These are phyloP conservation scores for Bombus ignitus DNA, from an alignment of 1,140 invertebrate species.

Conservation along the genomic window DNA sequence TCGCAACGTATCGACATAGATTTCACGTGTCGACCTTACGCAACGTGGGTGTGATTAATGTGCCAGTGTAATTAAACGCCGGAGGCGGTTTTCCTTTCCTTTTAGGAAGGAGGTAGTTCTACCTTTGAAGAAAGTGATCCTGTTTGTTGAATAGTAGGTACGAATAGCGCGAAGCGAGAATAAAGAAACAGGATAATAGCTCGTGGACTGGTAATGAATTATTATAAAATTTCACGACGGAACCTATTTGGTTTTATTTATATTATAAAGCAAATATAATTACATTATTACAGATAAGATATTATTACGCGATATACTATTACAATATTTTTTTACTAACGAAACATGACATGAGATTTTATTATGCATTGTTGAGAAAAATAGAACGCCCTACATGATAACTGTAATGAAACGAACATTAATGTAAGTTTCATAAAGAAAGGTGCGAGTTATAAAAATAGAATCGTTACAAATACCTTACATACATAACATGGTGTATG, in stretches of 20 bases:
- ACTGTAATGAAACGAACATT: neutral
- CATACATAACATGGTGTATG: neutral
- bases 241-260: no score
- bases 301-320: no score
- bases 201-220: no score
- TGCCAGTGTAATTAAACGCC: slow-evolving; percentile 42
- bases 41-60: slow-evolving; percentile 47
- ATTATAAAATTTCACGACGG: no score
- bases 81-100: slow-evolving; percentile 12
- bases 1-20: neutral
- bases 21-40: slow-evolving; percentile 8
- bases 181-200: no score
- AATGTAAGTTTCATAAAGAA: neutral
- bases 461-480: neutral
- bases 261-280: no score
- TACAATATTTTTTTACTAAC: no score
- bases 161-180: no score
- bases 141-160: no score
- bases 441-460: neutral
- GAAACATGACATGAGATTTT: no score
- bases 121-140: neutral
- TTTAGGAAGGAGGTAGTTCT: no score
- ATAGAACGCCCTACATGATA: neutral
- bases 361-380: neutral
- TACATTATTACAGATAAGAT: no score